Percentiles rank a stretch among this genome's conserved stretches.
Conservation (phyloP, 2,888 invertebrate genomes). For the Dione juno region DNA sequence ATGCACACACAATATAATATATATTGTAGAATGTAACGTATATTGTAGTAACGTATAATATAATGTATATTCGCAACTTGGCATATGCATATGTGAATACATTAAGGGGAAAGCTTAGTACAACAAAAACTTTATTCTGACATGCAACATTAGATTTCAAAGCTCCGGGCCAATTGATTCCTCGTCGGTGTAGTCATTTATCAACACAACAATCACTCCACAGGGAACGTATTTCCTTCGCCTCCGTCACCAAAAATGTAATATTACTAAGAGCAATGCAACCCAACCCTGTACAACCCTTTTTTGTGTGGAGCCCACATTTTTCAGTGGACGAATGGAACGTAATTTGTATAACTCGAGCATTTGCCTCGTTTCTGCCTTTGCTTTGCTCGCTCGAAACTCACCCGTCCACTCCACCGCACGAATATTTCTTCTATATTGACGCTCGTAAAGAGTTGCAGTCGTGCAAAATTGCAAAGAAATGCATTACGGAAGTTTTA, state of each 20-base stretch:
- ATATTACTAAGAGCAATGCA: constrained; percentile 60
- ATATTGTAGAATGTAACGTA: too few species aligned
- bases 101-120: not conserved
- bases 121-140: constrained; percentile 33
- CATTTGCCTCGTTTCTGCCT: constrained; percentile 48
- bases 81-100: not conserved
- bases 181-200: constrained; percentile 55
- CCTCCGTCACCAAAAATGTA: constrained; percentile 57
- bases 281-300: constrained; percentile 50
- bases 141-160: constrained; percentile 28
- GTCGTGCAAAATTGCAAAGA: constrained; percentile 43
- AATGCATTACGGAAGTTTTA: constrained; percentile 41
- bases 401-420: constrained; percentile 46
- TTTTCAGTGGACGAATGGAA: constrained; percentile 69
- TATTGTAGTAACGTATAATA: too few species aligned
- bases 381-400: constrained; percentile 39
- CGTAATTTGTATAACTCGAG: constrained; percentile 66
- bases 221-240: constrained; percentile 53
- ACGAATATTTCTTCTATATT: constrained; percentile 46
- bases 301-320: constrained; percentile 66
- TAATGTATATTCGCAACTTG: too few species aligned
- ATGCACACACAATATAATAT: too few species aligned
- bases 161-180: constrained; percentile 42
- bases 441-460: constrained; percentile 40
- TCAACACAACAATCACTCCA: constrained; percentile 61